A percentile compares a stretch with the other conserved stretches of the same genome.
Evolutionary conservation across 2,797 vertebrate species (phyloP).

Genomic region (Ceyx erithaca): DNA sequence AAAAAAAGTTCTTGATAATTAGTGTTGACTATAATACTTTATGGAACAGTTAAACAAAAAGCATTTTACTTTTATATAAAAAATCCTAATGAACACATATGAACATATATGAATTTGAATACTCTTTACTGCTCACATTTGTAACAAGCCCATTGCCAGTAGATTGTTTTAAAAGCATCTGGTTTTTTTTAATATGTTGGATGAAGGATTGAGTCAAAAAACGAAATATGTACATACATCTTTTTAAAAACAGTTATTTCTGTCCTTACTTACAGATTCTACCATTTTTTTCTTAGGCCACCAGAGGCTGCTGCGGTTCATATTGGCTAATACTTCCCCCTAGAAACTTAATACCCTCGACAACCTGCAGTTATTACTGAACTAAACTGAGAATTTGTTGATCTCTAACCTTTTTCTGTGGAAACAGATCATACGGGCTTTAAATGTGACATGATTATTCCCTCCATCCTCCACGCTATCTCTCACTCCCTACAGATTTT

Average conservation of each 20-base stretch:
- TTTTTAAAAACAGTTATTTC: slow-evolving; percentile 68
- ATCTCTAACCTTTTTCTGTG: slow-evolving; percentile 1
- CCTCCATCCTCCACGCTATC: background rate
- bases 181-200: slow-evolving; percentile 73
- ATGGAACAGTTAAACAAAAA: slow-evolving; percentile 75
- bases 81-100: slow-evolving; percentile 78
- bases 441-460: slow-evolving; percentile 4
- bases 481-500: slow-evolving; percentile 32
- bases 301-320: slow-evolving; percentile 77
- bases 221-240: slow-evolving; percentile 76
- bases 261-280: slow-evolving; percentile 35
- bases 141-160: slow-evolving; percentile 75
- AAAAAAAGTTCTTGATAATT: slow-evolving; percentile 71
- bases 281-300: slow-evolving; percentile 71
- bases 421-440: slow-evolving; percentile 23
- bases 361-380: slow-evolving; percentile 31
- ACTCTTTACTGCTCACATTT: slow-evolving; percentile 75
- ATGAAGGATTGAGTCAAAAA: slow-evolving; percentile 72
- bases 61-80: slow-evolving; percentile 77
- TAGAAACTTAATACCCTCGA: slow-evolving; percentile 18
- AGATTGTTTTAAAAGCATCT: slow-evolving; percentile 78
- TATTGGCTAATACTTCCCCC: slow-evolving; percentile 57
- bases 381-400: slow-evolving; percentile 34
- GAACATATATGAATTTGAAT: slow-evolving; percentile 80
- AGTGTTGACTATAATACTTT: slow-evolving; percentile 70